phyloP scores from a whole-genome alignment of 2,888 invertebrate species.

The Andrena hattorfiana region DNA sequence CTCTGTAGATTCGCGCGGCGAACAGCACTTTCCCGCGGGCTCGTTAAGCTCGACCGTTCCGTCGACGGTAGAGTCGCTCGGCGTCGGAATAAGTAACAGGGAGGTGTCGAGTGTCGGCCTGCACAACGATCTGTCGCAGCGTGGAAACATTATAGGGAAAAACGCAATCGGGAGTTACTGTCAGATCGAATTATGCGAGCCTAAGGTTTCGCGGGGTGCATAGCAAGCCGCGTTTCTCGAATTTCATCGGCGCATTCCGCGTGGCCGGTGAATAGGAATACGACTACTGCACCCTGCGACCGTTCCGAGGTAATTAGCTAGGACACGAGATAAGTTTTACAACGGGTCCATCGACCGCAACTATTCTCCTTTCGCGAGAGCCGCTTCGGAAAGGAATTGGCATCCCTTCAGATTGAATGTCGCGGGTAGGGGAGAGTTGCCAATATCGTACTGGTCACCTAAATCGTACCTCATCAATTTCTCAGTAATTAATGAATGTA shows the following conservation, averaged over 20 bases:
- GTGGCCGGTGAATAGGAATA: constrained; percentile 72
- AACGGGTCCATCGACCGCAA: constrained; percentile 36
- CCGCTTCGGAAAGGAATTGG: not conserved
- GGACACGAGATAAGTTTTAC: constrained; percentile 46
- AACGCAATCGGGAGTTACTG: constrained; percentile 75
- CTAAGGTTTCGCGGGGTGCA: constrained; percentile 79
- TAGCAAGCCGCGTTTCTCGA: constrained; percentile 78
- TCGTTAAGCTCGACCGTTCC: not conserved
- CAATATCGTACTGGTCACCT: too few relatives aligned
- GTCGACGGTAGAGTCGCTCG: not conserved
- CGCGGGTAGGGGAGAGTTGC: not conserved
- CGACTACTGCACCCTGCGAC: constrained; percentile 43
- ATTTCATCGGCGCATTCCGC: constrained; percentile 80
- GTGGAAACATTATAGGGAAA: constrained; percentile 80
- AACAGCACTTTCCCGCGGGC: not conserved
- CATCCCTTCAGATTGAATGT: constrained; percentile 3
- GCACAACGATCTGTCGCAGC: constrained; percentile 63
- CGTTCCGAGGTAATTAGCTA: constrained; percentile 56
- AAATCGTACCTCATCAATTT: too few relatives aligned
- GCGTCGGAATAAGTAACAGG: constrained; percentile 39
- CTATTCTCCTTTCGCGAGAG: constrained; percentile 3
- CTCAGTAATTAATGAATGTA: too few relatives aligned
- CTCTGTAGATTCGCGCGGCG: too few relatives aligned
- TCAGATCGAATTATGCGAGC: constrained; percentile 82
- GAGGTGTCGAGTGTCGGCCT: constrained; percentile 67